Evolutionary conservation across 2,113 vertebrate species (phyloP), one percentile per base, ranked within the genome.

Genomic region (Psilopogon haemacephalus): DNA sequence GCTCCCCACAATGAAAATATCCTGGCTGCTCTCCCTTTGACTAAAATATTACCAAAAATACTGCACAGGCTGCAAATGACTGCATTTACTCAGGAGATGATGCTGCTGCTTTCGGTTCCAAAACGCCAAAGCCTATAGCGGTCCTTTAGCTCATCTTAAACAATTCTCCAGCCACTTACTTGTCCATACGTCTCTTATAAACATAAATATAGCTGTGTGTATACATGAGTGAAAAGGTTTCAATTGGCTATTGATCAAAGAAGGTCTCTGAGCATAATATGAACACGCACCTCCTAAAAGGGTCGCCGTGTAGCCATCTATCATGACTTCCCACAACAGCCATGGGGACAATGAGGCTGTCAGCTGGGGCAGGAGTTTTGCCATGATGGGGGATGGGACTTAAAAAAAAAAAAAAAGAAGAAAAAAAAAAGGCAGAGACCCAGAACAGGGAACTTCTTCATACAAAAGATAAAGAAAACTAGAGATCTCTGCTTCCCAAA

Each of bases 231-330:
- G 69, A 46, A 87, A 93, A 72, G n/a, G 58, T 60, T 93, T 76
- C 88, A 72, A 76, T 15, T 78, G 88, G 79, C 91, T 92, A 94
- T 94, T 96, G 96, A 96, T 95, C 84, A 94, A 79, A 88, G 89
- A 92, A 46, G 16, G 68, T 95, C 84, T 96, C 63, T 80, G 72
- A 81, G 83, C 71, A 85, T 73, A 82, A 89, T 81, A 84, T 18
- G 88, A 81, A 62, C 88, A 88, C 0, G 2, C 38, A 88, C 70
- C 56, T 84, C 81, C 86, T 96, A 95, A 94, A 96, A 96, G 91
- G 86, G 88, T 96, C 28, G 52, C 0, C 30, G 46, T 76, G 75
- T 72, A 86, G 2, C 88, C 88, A 94, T 97, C 86, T 96, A 94
- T 96, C 95, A 94, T 33, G 93, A 79, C 84, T 88, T 84, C 75